Percentiles rank a stretch among this genome's conserved stretches.
Evolutionary conservation across 2,888 invertebrate species (phyloP).

Genomic region (Heliconius sara): DNA sequence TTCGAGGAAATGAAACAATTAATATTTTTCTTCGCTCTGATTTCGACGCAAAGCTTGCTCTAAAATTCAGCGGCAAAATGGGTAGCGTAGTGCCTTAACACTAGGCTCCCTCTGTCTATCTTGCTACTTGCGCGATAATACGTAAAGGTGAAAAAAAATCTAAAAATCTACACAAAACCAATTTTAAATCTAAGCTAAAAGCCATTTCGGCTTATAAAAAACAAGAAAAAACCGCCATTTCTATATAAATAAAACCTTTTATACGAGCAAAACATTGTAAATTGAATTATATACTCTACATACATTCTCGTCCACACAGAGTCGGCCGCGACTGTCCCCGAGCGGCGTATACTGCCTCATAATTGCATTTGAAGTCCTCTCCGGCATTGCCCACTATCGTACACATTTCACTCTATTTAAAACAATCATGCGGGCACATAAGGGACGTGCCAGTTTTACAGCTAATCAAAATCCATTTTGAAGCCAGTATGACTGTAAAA

Average conservation of each 20-base stretch:
- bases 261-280: slow-evolving; percentile 1
- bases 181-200: background rate
- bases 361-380: slow-evolving; percentile 76
- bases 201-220: background rate
- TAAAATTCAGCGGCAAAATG: too few relatives aligned
- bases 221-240: background rate
- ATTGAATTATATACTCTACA: slow-evolving; percentile 29
- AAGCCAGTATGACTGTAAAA: too few relatives aligned
- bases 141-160: background rate
- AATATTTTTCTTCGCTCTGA: too few relatives aligned
- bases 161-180: background rate
- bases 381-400: slow-evolving; percentile 62
- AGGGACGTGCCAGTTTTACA: slow-evolving; percentile 20
- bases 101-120: too few relatives aligned
- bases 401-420: slow-evolving; percentile 48
- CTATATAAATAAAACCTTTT: background rate
- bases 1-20: too few relatives aligned
- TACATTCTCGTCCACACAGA: slow-evolving; percentile 15
- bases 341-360: slow-evolving; percentile 66
- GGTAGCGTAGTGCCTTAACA: too few relatives aligned
- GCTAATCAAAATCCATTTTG: slow-evolving; percentile 11
- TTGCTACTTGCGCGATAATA: too few relatives aligned
- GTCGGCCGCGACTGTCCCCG: slow-evolving; percentile 53
- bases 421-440: slow-evolving; percentile 31
- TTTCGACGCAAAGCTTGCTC: too few relatives aligned